phyloP scores from a whole-genome alignment of 2,113 vertebrate genomes.

The Cinclus cinclus region DNA sequence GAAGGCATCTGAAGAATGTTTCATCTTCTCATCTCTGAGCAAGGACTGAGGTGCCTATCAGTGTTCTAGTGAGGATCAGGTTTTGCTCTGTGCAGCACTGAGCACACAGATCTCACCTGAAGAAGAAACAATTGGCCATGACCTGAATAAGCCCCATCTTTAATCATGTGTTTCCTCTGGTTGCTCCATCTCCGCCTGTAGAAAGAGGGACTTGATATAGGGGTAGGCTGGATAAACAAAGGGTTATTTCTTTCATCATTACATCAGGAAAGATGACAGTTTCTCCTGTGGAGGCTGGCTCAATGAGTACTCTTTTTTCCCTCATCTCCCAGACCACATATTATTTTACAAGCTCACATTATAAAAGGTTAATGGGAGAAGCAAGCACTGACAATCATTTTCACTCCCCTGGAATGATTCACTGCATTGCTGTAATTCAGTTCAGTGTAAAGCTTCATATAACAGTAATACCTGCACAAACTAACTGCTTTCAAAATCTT shows the following conservation, averaged over 20 bases:
- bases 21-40: not conserved
- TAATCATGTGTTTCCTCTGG: not conserved
- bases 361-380: slow-evolving; percentile 41
- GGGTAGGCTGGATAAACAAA: not conserved
- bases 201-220: not conserved
- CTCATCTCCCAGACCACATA: slow-evolving; percentile 5
- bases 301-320: not conserved
- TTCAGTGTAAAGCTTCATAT: not conserved
- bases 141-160: not conserved
- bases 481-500: not conserved
- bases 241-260: not conserved
- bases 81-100: not conserved
- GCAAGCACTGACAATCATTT: slow-evolving; percentile 18
- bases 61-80: not conserved
- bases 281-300: not conserved
- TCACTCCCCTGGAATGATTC: not conserved
- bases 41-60: not conserved
- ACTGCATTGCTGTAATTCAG: not conserved
- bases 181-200: not conserved
- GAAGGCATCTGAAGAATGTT: not conserved
- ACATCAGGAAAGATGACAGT: not conserved
- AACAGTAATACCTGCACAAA: not conserved
- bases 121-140: not conserved
- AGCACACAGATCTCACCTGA: not conserved
- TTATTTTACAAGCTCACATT: slow-evolving; percentile 36